Evolutionary conservation across 2,797 vertebrate genomes (phyloP).

Genomic region (Danio tinwini): DNA sequence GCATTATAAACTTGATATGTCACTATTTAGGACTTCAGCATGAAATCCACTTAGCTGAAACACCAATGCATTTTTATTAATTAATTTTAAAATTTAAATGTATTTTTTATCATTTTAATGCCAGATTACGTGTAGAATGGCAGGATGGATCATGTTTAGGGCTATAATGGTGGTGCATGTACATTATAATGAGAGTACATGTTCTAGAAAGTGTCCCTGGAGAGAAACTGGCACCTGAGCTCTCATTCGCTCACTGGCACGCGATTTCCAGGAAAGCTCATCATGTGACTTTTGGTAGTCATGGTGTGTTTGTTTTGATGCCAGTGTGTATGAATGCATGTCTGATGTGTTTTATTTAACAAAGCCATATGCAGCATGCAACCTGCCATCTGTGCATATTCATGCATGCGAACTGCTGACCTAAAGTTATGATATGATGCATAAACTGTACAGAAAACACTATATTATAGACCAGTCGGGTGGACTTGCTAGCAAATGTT

Average conservation of each 20-base stretch:
- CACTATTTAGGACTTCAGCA: background rate
- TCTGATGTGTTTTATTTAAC: constrained; percentile 32
- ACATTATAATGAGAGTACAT: constrained; percentile 1
- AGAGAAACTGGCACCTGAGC: constrained; percentile 50
- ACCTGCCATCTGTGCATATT: constrained; percentile 46
- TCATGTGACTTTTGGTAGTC: constrained; percentile 43
- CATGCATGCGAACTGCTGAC: constrained; percentile 17
- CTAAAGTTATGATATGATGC: background rate
- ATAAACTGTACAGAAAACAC: background rate
- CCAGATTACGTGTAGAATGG: background rate
- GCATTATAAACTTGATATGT: too few species aligned
- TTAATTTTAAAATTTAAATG: too few species aligned
- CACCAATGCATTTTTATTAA: too few species aligned
- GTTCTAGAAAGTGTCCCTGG: constrained; percentile 30
- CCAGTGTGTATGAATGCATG: constrained; percentile 23
- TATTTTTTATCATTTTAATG: background rate
- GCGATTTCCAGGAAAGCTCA: constrained; percentile 49
- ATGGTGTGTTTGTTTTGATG: constrained; percentile 44
- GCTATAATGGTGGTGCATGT: background rate
- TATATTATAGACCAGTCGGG: background rate
- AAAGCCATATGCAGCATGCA: constrained; percentile 34
- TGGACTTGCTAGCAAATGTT: background rate
- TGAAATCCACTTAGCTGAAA: background rate
- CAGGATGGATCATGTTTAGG: background rate
- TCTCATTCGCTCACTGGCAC: constrained; percentile 45